Evolutionary conservation across 2,113 vertebrate genomes (phyloP).

Genomic region (Cephalopholis sonnerati): DNA sequence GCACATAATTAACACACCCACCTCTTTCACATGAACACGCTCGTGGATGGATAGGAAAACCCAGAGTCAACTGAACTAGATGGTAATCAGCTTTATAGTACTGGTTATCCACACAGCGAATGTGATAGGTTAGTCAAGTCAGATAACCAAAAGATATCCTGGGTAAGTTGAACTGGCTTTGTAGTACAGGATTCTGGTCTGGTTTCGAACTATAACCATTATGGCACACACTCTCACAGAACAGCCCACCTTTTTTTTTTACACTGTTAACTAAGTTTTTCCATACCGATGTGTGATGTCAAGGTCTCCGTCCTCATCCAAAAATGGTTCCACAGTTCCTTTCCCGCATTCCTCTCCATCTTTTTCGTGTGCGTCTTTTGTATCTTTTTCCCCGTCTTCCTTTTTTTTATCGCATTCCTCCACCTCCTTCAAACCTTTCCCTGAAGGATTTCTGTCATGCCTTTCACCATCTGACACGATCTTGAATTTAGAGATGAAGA

Average conservation of each 20-base stretch:
- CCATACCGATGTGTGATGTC: constrained; percentile 85
- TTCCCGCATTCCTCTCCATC: constrained; percentile 9
- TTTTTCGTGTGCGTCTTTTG: neutral
- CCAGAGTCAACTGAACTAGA: too few relatives aligned
- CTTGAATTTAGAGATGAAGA: constrained; percentile 91
- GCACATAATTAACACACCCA: too few relatives aligned
- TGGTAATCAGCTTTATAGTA: too few relatives aligned
- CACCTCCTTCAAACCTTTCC: neutral
- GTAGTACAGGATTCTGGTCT: too few relatives aligned
- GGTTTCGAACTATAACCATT: too few relatives aligned
- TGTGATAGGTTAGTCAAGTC: too few relatives aligned
- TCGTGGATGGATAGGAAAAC: too few relatives aligned
- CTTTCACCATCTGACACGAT: constrained; percentile 82
- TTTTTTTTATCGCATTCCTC: neutral
- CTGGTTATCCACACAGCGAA: too few relatives aligned
- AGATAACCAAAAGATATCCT: too few relatives aligned
- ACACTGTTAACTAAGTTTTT: neutral
- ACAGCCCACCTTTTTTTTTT: neutral
- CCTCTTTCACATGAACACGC: too few relatives aligned
- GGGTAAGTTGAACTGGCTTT: too few relatives aligned
- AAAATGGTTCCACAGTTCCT: constrained; percentile 41
- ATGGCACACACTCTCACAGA: neutral
- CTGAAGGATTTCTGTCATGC: neutral
- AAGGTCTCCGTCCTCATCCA: constrained; percentile 94
- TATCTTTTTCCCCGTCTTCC: neutral